Base-by-base conservation (phyloP, 2,888 invertebrate species). In the Andrena minutula region DNA sequence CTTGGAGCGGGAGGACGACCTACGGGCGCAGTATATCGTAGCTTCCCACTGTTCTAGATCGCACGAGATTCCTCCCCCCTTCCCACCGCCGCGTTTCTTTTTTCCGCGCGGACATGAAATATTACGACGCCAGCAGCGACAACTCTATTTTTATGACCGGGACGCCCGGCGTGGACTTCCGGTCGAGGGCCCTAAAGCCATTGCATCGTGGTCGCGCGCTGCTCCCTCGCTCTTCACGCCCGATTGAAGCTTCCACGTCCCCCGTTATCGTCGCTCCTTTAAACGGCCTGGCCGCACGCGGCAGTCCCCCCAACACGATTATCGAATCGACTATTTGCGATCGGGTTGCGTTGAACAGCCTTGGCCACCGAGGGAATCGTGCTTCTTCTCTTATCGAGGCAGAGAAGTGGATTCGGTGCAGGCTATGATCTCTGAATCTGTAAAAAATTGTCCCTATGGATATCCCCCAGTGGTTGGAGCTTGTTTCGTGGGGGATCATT, bases 111-210 rank as follows among this genome's bases (percentile, higher is more conserved):
- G 77, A 83, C 82, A 80, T 89, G 90, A 90, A 89, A 91, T 91
- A 91, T 91, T 86, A 84, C 89, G 84, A 87, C 84, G 84, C 86
- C 87, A 84, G 86, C 84, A 84, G 86, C 86, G 87, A 88, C 89
- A 88, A 89, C 86, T 88, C 85, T 77, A 84, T 83, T 88, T 91
- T 91, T 90, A 89, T 85, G 84, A 83, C 72, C 81, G 35, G 47
- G 5, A 47, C 75, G 77, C 79, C 78, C 75, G 66, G 64, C 85
- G 64, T 72, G 85, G 74, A 84, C 86, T 88, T 88, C 87, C 87
- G 84, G 35, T 80, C 83, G 69, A 75, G 77, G 74, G 79, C 80
- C 84, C 88, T 83, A 85, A 88, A 86, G 79, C 88, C 74, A 68
- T 79, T 82, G 65, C 70, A 76, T 63, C 76, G 32, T 70, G 76